These are phyloP conservation scores for Tetrapedia diversipes DNA, from an alignment of 2,888 invertebrate species.

Conservation along the genomic window DNA sequence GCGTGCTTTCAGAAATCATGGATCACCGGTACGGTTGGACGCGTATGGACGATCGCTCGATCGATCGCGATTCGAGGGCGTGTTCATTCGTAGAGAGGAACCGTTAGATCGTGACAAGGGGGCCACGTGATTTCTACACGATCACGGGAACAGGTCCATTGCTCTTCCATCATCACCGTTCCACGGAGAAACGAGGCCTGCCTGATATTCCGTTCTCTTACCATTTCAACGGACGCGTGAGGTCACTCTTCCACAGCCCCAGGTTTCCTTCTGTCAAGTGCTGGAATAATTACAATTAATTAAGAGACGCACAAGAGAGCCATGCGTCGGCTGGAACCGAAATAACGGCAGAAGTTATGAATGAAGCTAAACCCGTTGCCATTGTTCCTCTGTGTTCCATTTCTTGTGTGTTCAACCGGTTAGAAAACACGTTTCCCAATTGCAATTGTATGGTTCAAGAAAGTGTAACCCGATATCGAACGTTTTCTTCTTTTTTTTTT, in stretches of 20 bases:
- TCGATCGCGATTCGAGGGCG: slow-evolving; percentile 28
- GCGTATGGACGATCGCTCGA: slow-evolving; percentile 1
- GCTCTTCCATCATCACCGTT: slow-evolving; percentile 13
- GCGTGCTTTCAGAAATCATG: neutral
- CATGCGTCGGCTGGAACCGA: slow-evolving; percentile 56
- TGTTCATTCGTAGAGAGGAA: slow-evolving; percentile 41
- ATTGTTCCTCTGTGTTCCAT: slow-evolving; percentile 13
- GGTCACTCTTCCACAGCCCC: slow-evolving; percentile 81
- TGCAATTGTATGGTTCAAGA: neutral
- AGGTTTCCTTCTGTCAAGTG: slow-evolving; percentile 82
- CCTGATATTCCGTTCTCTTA: slow-evolving; percentile 67
- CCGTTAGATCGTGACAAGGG: slow-evolving; percentile 50
- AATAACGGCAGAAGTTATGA: slow-evolving; percentile 39
- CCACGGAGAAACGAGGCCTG: slow-evolving; percentile 38
- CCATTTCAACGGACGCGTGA: slow-evolving; percentile 78
- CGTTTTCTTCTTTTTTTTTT: neutral
- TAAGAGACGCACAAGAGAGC: slow-evolving; percentile 62
- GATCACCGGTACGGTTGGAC: neutral
- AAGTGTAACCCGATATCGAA: neutral
- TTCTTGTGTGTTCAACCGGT: slow-evolving; percentile 1
- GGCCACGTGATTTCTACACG: slow-evolving; percentile 27
- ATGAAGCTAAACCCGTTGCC: slow-evolving; percentile 25
- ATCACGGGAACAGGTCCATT: slow-evolving; percentile 18
- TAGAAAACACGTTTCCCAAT: neutral
- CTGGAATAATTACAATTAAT: slow-evolving; percentile 78